Evolutionary conservation across 1,140 invertebrate genomes (phyloP), one percentile per base, ranked within the genome.

Genomic region (Drosophila nigromelanica): DNA sequence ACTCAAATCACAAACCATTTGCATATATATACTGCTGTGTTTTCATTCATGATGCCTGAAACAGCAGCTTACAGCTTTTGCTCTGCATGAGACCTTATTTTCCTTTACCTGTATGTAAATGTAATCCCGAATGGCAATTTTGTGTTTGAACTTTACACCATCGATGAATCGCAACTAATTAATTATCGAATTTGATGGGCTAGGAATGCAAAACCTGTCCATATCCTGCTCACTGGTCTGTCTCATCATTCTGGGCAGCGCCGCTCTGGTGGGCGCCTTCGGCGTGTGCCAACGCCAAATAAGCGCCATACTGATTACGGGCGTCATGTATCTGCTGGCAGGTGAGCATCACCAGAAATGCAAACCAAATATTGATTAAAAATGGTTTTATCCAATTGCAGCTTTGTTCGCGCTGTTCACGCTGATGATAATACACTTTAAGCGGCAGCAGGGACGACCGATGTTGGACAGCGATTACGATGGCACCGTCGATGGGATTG

Each of bases 141-240:
- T 50, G 24, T 67, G 21, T 50, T 7, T 66, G 21, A 4, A 48
- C 8, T 55, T 42, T 42, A 37, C 27, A 21, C 1, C 12, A 15
- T 33, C 18, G 33, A 4, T 11, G 8, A 15, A 7, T 21, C 10
- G 2, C 21, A 35, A 18, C 39, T 35, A 54, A 62, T 51, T n/a
- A 15, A 52, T 0, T 6, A 10, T 27, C 21, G 15, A 6, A 15
- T 24, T 52, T 11, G 5, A 35, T 52, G 7, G 10, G n/a, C 7
- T 21, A 98, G 97, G 97, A 89, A 98, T 98, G 97, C 97, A 98
- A 92, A 98, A 98, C 92, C 92, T 98, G 70, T 97, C 97, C 52
- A 98, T 98, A 91, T 98, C 97, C 8, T 98, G 97, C 92, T 96
- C 97, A 15, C 93, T 98, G 70, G 97, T 98, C 1, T 97, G 97